Percentiles rank a stretch among this genome's conserved stretches.
These are phyloP conservation scores for Ceratitis capitata DNA, from an alignment of 1,140 invertebrate species.

Conservation along the genomic window DNA sequence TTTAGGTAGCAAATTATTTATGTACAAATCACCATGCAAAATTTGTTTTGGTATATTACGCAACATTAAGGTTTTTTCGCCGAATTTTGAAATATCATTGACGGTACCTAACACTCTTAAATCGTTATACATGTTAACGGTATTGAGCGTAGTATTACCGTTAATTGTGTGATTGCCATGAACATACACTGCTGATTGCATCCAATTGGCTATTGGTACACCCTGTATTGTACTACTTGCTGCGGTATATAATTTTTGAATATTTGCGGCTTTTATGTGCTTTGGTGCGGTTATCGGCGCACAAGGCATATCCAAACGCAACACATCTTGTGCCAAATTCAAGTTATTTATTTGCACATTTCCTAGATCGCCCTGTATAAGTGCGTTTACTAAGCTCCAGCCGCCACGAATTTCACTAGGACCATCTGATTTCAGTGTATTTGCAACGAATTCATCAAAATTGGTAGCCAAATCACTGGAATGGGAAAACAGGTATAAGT, in stretches of 20 bases:
- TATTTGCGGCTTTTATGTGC: slow-evolving; percentile 50
- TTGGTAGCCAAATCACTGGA: slow-evolving; percentile 48
- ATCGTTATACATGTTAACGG: slow-evolving; percentile 56
- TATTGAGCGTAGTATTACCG: slow-evolving; percentile 50
- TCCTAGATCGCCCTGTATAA: slow-evolving; percentile 51
- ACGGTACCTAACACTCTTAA: slow-evolving; percentile 51
- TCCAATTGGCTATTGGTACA: slow-evolving; percentile 64
- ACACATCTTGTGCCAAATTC: slow-evolving; percentile 64
- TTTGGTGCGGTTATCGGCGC: slow-evolving; percentile 58
- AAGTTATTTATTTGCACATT: slow-evolving; percentile 62
- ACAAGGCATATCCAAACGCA: slow-evolving; percentile 54
- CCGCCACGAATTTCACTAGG: slow-evolving; percentile 50
- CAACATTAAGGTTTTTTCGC: slow-evolving; percentile 48
- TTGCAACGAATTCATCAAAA: slow-evolving; percentile 57
- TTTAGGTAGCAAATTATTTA: slow-evolving; percentile 48
- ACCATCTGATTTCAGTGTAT: slow-evolving; percentile 54
- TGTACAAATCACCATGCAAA: slow-evolving; percentile 48
- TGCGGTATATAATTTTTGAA: slow-evolving; percentile 53
- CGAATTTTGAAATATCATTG: slow-evolving; percentile 49
- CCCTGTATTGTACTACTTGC: slow-evolving; percentile 58
- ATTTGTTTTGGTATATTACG: slow-evolving; percentile 49
- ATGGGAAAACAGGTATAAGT: neutral
- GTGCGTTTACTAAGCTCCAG: slow-evolving; percentile 48
- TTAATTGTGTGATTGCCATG: slow-evolving; percentile 58
- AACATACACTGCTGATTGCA: slow-evolving; percentile 59